A percentile compares a stretch with the other conserved stretches of the same genome.
phyloP scores from a whole-genome alignment of 2,797 vertebrate species.

The Gymnopithys bicolor region DNA sequence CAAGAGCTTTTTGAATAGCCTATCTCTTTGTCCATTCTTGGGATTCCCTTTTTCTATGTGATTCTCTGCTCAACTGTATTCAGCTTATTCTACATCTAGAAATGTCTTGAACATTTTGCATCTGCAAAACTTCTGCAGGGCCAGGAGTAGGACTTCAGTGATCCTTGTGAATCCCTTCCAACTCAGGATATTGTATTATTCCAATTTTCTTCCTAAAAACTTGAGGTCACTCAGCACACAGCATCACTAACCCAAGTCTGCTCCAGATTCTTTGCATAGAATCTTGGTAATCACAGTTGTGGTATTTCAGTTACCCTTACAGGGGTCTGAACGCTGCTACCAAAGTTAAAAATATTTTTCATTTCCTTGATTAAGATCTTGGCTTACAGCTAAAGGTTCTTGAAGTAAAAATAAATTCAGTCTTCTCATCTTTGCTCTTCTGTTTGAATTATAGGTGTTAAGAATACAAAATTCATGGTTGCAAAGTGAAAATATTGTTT shows the following conservation, averaged over 20 bases:
- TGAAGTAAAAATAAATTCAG: constrained; percentile 51
- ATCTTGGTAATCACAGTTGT: neutral
- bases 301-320: neutral
- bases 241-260: neutral
- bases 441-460: constrained; percentile 65
- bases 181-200: neutral
- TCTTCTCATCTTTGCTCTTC: constrained; percentile 45
- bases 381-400: constrained; percentile 38
- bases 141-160: neutral
- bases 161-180: neutral
- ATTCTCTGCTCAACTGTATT: neutral
- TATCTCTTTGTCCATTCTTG: neutral
- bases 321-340: neutral
- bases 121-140: neutral
- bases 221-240: neutral
- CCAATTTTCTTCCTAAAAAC: neutral
- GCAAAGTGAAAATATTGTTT: constrained; percentile 63
- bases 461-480: constrained; percentile 58
- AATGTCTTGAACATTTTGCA: neutral
- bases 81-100: neutral
- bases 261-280: neutral
- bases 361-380: constrained; percentile 47
- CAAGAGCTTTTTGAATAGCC: neutral
- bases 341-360: constrained; percentile 33
- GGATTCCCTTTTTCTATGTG: neutral